These are phyloP conservation scores for Zelostemma sp. DNA, from an alignment of 1,140 invertebrate genomes.

Conservation along the genomic window DNA sequence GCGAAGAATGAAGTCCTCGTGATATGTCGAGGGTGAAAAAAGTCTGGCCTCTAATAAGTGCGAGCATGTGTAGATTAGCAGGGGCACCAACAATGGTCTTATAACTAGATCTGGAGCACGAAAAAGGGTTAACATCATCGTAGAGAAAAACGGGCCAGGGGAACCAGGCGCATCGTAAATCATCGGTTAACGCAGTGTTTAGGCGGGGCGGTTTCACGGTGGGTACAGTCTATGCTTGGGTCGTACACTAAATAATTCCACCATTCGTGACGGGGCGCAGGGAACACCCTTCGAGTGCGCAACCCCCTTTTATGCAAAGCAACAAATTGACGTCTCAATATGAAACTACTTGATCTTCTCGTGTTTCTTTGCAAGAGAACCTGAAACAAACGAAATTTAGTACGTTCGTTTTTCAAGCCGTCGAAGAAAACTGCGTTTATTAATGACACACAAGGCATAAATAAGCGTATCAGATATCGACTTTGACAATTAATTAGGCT, in stretches of 20 bases:
- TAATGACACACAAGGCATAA: too few species aligned
- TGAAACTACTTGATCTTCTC: slow-evolving; percentile 13
- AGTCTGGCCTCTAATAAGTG: slow-evolving; percentile 50
- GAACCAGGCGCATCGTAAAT: slow-evolving; percentile 60
- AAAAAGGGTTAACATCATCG: slow-evolving; percentile 51
- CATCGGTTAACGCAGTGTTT: slow-evolving; percentile 70
- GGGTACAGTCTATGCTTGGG: slow-evolving; percentile 65
- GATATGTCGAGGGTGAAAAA: slow-evolving; percentile 25
- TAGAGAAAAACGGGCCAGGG: slow-evolving; percentile 15
- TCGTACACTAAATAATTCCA: slow-evolving; percentile 68
- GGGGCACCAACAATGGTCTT: slow-evolving; percentile 50
- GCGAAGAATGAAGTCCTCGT: background rate
- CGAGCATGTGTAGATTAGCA: slow-evolving; percentile 52
- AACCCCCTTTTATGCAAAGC: slow-evolving; percentile 34
- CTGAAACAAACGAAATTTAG: too few species aligned
- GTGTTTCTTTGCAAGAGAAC: slow-evolving; percentile 8
- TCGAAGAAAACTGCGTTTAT: too few species aligned
- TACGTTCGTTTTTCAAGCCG: too few species aligned
- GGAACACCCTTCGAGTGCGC: slow-evolving; percentile 22
- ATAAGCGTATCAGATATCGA: too few species aligned
- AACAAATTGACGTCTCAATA: slow-evolving; percentile 57
- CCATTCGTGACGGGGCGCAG: slow-evolving; percentile 57
- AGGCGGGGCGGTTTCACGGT: slow-evolving; percentile 71
- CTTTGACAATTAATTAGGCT: too few species aligned
- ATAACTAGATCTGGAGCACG: slow-evolving; percentile 57